Percentiles rank a stretch among this genome's conserved stretches.
These are phyloP conservation scores for Danio jaintianensis DNA, from an alignment of 2,797 vertebrate genomes.

Conservation along the genomic window DNA sequence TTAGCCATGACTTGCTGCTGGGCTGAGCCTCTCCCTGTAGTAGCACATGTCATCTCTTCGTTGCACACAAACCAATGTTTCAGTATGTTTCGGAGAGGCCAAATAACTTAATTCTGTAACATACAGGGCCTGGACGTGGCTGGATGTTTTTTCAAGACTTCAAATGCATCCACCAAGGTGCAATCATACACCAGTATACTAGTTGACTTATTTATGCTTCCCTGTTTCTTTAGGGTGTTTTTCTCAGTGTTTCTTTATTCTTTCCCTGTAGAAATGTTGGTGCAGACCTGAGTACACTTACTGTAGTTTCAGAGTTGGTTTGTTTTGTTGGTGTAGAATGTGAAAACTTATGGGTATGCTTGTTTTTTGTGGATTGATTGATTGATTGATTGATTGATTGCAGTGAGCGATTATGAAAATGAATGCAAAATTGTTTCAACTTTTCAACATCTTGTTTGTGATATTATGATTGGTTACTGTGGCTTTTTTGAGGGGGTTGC, in stretches of 20 bases:
- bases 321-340: neutral
- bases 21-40: conserved; percentile 22
- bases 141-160: neutral
- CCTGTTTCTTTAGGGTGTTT: neutral
- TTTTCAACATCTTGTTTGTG: neutral
- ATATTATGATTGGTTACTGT: neutral
- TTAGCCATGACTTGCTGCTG: conserved; percentile 46
- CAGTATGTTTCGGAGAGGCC: neutral
- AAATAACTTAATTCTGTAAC: conserved; percentile 8
- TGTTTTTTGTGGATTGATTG: neutral
- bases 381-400: neutral
- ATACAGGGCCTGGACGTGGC: neutral
- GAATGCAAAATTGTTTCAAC: neutral
- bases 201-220: neutral
- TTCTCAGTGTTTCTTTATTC: neutral
- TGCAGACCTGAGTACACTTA: neutral
- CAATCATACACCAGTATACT: neutral
- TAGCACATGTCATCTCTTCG: neutral
- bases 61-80: conserved; percentile 1
- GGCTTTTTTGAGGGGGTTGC: neutral
- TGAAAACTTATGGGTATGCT: neutral
- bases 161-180: neutral
- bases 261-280: neutral
- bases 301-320: neutral
- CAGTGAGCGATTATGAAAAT: neutral